Base-by-base conservation (phyloP, 2,888 invertebrate genomes). In the Diabrotica balteata region DNA sequence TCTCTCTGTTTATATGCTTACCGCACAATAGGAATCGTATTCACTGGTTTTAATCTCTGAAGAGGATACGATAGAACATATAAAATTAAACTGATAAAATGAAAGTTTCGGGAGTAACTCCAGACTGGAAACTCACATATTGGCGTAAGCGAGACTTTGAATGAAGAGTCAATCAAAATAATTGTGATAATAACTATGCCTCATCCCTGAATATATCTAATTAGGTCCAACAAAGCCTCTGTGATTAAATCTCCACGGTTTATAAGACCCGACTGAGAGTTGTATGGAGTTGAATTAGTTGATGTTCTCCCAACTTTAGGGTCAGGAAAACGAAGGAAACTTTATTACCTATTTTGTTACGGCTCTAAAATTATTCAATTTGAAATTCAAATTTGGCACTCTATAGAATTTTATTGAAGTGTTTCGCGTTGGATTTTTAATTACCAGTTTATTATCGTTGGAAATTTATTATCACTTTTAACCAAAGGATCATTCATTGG, bases 281-380 rank as follows among this genome's bases (percentile, higher is more conserved):
- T 67, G 63, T 59, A 59, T 59, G 42, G 54, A 63, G 67, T 63
- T 62, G 67, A 67, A 67, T 67, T 67, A 67, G 67, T 67, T 59
- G 59, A 55, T 55, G 67, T 32, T 54, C 59, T 63, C 49, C 59
- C 49, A 63, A 67, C 67, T 67, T 63, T 63, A 67, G 63, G 67
- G 67, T 67, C 67, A 67, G 67, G 67, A 63, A 63, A 67, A 67
- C 54, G 67, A 59, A 67, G 63, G 67, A 67, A 67, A 67, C 67
- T 67, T 67, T 63, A 67, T 67, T 67, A 67, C 59, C 67, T 67
- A 67, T 67, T 67, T 67, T 67, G 67, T 67, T 63, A 55, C 67
- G 47, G 67, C 58, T 67, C 58, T 63, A 49, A 59, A 63, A 63
- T 67, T 67, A 67, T 67, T 67, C 67, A 67, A 67, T 67, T 67